Conservation (phyloP, 2,888 invertebrate genomes). For the Torymus aiolomorphi region DNA sequence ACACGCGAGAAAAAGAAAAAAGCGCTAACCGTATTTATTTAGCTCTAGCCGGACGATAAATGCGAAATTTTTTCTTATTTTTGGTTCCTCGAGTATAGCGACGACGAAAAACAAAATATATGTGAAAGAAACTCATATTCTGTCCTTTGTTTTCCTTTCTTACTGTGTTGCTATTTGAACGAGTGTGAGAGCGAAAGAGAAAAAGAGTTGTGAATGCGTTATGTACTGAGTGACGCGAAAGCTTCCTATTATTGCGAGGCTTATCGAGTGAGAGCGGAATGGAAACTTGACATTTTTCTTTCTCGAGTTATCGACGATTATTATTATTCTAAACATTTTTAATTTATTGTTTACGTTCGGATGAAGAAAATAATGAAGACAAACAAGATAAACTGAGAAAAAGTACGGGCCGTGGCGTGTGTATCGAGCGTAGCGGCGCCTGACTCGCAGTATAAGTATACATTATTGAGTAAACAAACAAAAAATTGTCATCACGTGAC, state of each 20-base stretch:
- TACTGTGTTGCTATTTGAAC: constrained; percentile 5
- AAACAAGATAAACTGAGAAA: background rate
- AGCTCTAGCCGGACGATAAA: constrained; percentile 23
- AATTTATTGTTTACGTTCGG: constrained; percentile 42
- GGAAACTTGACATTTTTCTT: constrained; percentile 6
- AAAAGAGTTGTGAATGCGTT: background rate
- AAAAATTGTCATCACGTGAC: constrained; percentile 54
- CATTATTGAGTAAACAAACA: constrained; percentile 31
- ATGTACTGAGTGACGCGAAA: background rate
- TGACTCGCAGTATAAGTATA: constrained; percentile 21
- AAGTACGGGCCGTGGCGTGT: constrained; percentile 7
- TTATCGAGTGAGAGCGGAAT: too few species aligned
- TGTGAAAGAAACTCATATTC: constrained; percentile 11
- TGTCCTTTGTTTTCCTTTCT: constrained; percentile 21
- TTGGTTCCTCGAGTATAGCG: constrained; percentile 27
- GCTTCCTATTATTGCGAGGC: constrained; percentile 11
- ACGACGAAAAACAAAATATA: constrained; percentile 12
- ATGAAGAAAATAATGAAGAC: too few species aligned
- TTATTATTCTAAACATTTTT: constrained; percentile 41
- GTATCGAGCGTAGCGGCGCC: constrained; percentile 25
- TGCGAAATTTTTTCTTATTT: constrained; percentile 9
- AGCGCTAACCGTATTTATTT: constrained; percentile 38
- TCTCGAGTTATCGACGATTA: constrained; percentile 23
- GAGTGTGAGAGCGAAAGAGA: background rate
- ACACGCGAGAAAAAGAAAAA: constrained; percentile 18